These are phyloP conservation scores for Enteromius treurensis DNA, from an alignment of 2,797 vertebrate genomes.

Conservation along the genomic window DNA sequence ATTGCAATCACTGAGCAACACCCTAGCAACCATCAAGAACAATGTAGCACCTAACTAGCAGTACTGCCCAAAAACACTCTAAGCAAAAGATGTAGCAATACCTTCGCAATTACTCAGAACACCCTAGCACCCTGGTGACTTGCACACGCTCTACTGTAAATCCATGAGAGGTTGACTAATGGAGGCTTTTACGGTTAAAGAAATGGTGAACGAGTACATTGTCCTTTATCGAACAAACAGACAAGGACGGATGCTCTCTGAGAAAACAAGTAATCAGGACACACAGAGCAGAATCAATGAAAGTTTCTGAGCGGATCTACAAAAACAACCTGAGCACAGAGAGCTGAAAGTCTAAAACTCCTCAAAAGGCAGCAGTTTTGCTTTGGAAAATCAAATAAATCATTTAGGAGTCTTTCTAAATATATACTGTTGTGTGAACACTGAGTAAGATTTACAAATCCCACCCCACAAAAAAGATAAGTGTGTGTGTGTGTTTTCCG, in stretches of 20 bases:
- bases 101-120: not conserved
- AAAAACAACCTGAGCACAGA: not conserved
- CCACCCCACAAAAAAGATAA: not conserved
- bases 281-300: conserved; percentile 6
- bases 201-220: not conserved
- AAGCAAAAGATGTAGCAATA: not conserved
- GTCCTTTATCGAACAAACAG: conserved; percentile 8
- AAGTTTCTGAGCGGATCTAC: not conserved
- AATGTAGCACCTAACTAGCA: not conserved
- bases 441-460: conserved; percentile 12
- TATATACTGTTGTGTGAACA: not conserved
- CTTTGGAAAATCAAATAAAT: conserved; percentile 4
- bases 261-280: conserved; percentile 23
- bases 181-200: not conserved
- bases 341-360: not conserved
- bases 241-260: not conserved
- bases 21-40: not conserved
- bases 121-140: not conserved
- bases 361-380: not conserved
- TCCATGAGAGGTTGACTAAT: not conserved
- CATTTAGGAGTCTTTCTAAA: conserved; percentile 6
- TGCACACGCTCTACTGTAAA: not conserved
- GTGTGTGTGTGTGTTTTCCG: not conserved
- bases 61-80: not conserved
- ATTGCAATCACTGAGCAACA: not conserved